These are phyloP conservation scores for Geotrupes spiniger DNA, from an alignment of 2,888 invertebrate species.

Conservation along the genomic window DNA sequence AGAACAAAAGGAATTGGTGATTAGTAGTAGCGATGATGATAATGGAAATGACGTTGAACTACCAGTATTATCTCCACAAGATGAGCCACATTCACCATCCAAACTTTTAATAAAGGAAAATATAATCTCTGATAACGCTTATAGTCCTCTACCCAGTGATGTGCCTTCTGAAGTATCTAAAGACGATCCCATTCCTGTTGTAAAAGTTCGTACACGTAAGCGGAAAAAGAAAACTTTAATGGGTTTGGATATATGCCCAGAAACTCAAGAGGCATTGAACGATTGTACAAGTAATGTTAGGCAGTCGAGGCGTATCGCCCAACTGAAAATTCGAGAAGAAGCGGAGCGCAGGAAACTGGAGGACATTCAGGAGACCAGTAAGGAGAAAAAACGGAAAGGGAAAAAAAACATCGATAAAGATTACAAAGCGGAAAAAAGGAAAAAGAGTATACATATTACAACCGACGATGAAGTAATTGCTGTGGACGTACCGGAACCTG, in stretches of 20 bases:
- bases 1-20: slow-evolving; percentile 53
- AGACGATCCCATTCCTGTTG: not conserved
- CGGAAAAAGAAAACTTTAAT: slow-evolving; percentile 42
- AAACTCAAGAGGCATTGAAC: slow-evolving; percentile 31
- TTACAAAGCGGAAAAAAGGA: slow-evolving; percentile 41
- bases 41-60: no score
- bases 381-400: slow-evolving; percentile 42
- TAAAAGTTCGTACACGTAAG: slow-evolving; percentile 29
- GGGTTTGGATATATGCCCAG: slow-evolving; percentile 52
- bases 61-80: no score
- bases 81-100: no score
- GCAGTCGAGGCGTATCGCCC: slow-evolving; percentile 82
- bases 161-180: not conserved
- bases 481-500: slow-evolving; percentile 47
- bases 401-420: slow-evolving; percentile 41
- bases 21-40: slow-evolving; percentile 53
- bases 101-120: not conserved
- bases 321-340: slow-evolving; percentile 83
- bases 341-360: slow-evolving; percentile 73
- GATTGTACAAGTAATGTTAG: slow-evolving; percentile 61
- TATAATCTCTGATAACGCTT: not conserved
- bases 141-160: no score
- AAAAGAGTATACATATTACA: slow-evolving; percentile 33
- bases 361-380: slow-evolving; percentile 67
- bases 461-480: slow-evolving; percentile 43